Base-by-base conservation (phyloP, 2,113 vertebrate species). In the Pyxicephalus adspersus region DNA sequence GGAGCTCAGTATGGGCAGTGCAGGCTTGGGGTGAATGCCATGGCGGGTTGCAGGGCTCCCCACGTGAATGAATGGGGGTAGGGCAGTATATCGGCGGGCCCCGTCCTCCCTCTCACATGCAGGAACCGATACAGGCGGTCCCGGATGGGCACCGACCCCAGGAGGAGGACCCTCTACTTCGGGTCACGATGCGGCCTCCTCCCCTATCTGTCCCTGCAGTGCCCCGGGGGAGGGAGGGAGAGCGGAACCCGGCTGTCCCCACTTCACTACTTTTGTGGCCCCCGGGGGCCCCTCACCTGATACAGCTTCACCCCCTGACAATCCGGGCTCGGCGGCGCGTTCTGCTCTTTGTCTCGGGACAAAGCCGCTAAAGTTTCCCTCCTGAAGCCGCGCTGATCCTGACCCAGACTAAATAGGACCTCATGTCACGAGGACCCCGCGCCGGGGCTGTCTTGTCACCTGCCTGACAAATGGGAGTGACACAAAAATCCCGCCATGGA, bases 351-450 rank as follows among this genome's bases (percentile, higher is more conserved):
- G 85, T 89, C 91, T 93, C 90, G 88, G 82, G 90, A 91, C 88
- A 91, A 92, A 86, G 92, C 83, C 88, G 85, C 79, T 85, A 90
- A 92, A 93, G 91, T 94, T 94, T 94, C 92, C 93, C 92, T 93
- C 91, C 91, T 89, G 91, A 92, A 94, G 92, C 91, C 60, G 84
- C 90, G 91, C 84, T 88, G 89, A 91, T 89, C 92, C 87, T 90
- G 85, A 90, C 85, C 90, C 89, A 83, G 91, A 87, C 86, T 89
- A 87, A 89, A 84, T 85, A 90, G 86, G 88, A 89, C 87, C 88
- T 70, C 80, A 80, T 77, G 84, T 66, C 61, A 54, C 80, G 58
- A 82, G 80, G 80, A 75, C 80, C 80, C 80, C 79, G 70, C 23
- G 60, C 25, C 31, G 58, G 2, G 38, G 15, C 81, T 45, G 75